Evolutionary conservation across 2,113 vertebrate species (phyloP), one percentile per base, ranked within the genome.

Genomic region (Oncorhynchus masou): DNA sequence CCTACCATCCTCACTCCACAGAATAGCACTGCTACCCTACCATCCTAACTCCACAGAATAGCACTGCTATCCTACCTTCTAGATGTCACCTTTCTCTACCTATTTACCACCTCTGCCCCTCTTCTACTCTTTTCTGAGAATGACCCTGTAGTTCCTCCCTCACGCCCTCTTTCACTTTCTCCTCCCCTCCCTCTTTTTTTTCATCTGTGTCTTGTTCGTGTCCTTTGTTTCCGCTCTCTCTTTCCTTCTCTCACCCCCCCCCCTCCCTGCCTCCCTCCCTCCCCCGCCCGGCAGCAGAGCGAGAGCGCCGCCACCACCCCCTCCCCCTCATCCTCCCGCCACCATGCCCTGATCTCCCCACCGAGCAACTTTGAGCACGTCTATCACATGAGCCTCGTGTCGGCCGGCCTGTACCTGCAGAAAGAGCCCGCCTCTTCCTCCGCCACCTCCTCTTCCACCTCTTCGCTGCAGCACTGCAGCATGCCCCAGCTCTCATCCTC

Each of bases 301-400:
- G 83, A 92, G 88, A 72, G 86, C 82, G 88, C 89, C 27, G 77
- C 81, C 77, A 75, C 75, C 76, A 93, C 94, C 93, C 90, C 93
- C 87, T 93, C 90, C 87, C 92, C 91, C 83, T 95, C 93, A 85
- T 94, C 91, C 89, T 94, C 90, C 92, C 81, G 70, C 77, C 94
- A 93, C 89, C 91, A 91, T 89, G 86, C 92, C 92, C 93, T 93
- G 93, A 89, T 96, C 88, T 93, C 95, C 86, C 91, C 93, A 88
- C 94, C 94, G 88, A 92, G 92, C 94, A 93, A 93, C 92, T 95
- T 95, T 94, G 94, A 96, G 91, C 94, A 95, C 90, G 73, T 95
- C 86, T 95, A 88, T 94, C 94, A 95, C 90, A 95, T 94, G 92
- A 96, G 90, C 80, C 88, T 87, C 87, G 45, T 90, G 78, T 95